Base-by-base conservation (phyloP, 23 tunicate genomes). In the Diplosoma virens region DNA sequence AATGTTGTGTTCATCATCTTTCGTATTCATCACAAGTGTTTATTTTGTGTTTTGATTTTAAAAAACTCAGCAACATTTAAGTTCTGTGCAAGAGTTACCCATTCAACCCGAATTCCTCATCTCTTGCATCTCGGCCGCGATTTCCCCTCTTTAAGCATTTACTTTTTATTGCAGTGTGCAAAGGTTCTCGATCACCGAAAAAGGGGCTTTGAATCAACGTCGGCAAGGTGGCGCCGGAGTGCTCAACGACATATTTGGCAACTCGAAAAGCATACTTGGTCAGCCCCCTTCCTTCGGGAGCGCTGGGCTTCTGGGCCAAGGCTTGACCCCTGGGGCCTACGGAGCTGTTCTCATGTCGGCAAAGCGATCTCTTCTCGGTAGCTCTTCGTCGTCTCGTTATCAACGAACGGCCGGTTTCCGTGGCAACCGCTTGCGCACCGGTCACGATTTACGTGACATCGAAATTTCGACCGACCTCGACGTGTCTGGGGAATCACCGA, bases 401-500 rank as follows among this genome's bases (percentile, higher is more conserved):
- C 34, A 50, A 33, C 23, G 78, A 26, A 25, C 54, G 2, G 23
- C 61, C 33, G 27, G 78, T 27, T 72, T 47, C 36, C 78, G 78
- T 25, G 22, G 61, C 35, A 47, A 29, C 61, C 23, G 78, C 20
- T 5, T 3, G 21, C 25, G 60, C 2, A 17, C 54, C 24, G 7
- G 50, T 34, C 52, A 18, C 26, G 74, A 67, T 28, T 11, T 25
- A 6, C 37, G 30, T 14, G 90, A 84, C 21, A 66, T 66, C 6
- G 84, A 81, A 16, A 56, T 76, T 34, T 31, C 87, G 14, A 78
- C 66, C 33, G 85, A 80, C 34, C 60, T 58, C 61, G 86, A 81
- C 7, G 35, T 73, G 16, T 48, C 54, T 0, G 84, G 84, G 2
- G 87, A 87, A 17, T 89, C 96, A 17, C 96, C 96, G 1, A 89